phyloP scores from a whole-genome alignment of 2,113 vertebrate species.

The Alosa alosa region DNA sequence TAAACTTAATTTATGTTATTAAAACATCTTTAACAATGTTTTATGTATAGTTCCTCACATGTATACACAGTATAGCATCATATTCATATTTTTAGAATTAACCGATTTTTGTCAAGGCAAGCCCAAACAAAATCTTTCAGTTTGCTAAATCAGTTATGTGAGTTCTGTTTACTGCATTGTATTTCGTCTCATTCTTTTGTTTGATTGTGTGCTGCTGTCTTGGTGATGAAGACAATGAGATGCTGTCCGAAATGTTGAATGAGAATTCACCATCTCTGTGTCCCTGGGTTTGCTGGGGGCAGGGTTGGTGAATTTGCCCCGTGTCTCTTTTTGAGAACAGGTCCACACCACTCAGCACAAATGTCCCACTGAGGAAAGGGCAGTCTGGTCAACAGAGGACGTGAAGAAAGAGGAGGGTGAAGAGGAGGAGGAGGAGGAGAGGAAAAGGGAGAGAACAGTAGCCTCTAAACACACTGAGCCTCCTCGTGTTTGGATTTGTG shows the following conservation, averaged over 20 bases:
- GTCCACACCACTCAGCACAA: conserved; percentile 51
- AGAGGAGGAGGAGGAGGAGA: conserved; percentile 52
- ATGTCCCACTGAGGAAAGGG: conserved; percentile 41
- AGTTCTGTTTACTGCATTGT: background rate
- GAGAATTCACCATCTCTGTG: conserved; percentile 65
- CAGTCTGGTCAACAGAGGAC: conserved; percentile 39
- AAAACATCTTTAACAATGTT: no score
- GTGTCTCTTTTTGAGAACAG: conserved; percentile 66
- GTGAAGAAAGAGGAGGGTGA: conserved; percentile 62
- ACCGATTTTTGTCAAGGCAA: background rate
- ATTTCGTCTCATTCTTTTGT: background rate
- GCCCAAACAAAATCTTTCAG: background rate
- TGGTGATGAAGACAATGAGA: conserved; percentile 1
- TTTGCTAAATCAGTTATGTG: background rate
- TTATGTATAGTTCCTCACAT: no score
- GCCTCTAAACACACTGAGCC: conserved; percentile 76
- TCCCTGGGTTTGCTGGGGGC: conserved; percentile 62
- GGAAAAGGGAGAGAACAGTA: conserved; percentile 72
- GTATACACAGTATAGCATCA: no score
- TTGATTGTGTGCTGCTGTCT: background rate
- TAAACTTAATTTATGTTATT: no score
- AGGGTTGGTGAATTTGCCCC: conserved; percentile 70
- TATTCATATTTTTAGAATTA: background rate
- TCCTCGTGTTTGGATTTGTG: conserved; percentile 80
- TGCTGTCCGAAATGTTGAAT: conserved; percentile 51